Conservation (phyloP, 2,113 vertebrate genomes). For the Dipodomys stephensi region DNA sequence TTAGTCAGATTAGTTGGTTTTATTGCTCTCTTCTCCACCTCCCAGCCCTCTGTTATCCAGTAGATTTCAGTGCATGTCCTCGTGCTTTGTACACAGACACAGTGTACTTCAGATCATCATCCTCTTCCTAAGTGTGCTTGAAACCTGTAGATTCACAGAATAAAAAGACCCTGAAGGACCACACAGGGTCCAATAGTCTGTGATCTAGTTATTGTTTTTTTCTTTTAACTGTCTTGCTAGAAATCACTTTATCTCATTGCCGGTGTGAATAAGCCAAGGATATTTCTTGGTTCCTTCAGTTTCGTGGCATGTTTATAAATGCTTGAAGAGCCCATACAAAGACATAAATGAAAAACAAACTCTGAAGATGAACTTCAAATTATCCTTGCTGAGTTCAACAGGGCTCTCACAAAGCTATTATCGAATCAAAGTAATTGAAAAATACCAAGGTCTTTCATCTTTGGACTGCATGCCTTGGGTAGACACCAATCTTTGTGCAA, state of each 20-base stretch:
- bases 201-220: not conserved
- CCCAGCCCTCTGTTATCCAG: too few species aligned
- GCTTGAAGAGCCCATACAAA: not conserved
- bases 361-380: not conserved
- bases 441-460: slow-evolving; percentile 22
- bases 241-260: slow-evolving; percentile 14
- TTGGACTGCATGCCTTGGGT: not conserved
- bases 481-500: not conserved
- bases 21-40: too few species aligned
- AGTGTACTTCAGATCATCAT: not conserved
- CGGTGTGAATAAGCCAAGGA: slow-evolving; percentile 45
- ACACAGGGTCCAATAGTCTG: not conserved
- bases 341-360: not conserved
- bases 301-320: slow-evolving; percentile 11
- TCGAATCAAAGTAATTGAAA: slow-evolving; percentile 18
- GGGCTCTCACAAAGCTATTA: not conserved
- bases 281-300: slow-evolving; percentile 36
- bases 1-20: too few species aligned
- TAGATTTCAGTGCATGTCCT: too few species aligned
- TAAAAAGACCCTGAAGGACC: not conserved
- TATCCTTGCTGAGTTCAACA: not conserved
- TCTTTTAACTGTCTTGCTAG: not conserved
- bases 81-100: not conserved
- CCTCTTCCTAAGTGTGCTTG: not conserved
- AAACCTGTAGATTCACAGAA: not conserved